A percentile compares a stretch with the other conserved stretches of the same genome.
Conservation (phyloP, 2,797 vertebrate species). For the Mormyrops boulengeri region DNA sequence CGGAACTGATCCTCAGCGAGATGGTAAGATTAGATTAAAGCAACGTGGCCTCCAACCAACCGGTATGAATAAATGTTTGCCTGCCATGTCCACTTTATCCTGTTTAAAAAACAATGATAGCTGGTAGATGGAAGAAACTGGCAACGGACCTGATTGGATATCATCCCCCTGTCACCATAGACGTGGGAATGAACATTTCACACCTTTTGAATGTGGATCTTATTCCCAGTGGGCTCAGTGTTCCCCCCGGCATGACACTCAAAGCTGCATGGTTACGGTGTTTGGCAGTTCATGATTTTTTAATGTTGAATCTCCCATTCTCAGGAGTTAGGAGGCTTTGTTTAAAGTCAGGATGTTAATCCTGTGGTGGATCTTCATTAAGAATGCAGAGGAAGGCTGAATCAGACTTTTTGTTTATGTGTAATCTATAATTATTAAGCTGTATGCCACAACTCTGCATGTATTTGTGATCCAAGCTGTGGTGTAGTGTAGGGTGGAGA, state of each 20-base stretch:
- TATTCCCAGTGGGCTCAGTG: background rate
- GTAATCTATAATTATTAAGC: background rate
- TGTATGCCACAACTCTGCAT: background rate
- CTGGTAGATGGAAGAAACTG: background rate
- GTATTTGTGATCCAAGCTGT: background rate
- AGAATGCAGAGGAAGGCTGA: background rate
- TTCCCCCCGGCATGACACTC: background rate
- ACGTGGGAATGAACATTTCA: conserved; percentile 2
- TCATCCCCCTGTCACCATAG: background rate
- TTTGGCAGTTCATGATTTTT: background rate
- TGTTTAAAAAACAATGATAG: background rate
- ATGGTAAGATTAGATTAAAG: background rate
- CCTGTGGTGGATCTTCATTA: background rate
- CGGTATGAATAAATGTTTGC: background rate
- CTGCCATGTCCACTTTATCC: background rate
- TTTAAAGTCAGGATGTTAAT: background rate
- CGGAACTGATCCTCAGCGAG: background rate
- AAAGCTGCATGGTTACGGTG: background rate
- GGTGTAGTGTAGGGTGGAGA: background rate
- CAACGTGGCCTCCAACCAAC: background rate
- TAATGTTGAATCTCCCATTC: background rate
- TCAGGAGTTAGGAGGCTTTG: background rate
- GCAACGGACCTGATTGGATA: background rate
- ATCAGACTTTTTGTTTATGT: background rate
- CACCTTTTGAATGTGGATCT: background rate